phyloP scores from a whole-genome alignment of 2,113 vertebrate genomes.

The Rana temporaria region DNA sequence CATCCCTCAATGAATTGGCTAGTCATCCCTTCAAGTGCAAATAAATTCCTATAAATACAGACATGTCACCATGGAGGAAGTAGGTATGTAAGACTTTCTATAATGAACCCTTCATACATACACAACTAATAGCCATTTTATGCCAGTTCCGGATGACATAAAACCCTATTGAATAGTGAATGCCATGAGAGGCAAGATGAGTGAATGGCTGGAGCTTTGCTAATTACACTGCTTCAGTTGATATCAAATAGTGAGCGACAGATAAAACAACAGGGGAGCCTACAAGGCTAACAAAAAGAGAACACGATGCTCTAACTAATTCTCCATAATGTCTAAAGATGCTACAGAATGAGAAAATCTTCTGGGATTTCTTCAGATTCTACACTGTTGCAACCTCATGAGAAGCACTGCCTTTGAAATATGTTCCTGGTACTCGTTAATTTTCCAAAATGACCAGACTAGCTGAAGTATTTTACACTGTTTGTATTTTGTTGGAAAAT shows the following conservation, averaged over 20 bases:
- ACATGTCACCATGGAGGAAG: conserved; percentile 21
- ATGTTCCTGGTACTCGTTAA: too few relatives aligned
- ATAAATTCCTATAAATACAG: background rate
- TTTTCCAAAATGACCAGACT: too few relatives aligned
- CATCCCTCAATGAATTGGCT: background rate
- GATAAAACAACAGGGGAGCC: conserved; percentile 26
- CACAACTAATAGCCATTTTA: conserved; percentile 31
- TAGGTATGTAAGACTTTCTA: conserved; percentile 6
- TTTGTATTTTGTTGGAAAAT: too few relatives aligned
- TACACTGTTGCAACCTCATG: too few relatives aligned
- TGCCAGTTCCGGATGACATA: conserved; percentile 39
- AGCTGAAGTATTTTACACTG: too few relatives aligned
- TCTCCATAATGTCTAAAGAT: background rate
- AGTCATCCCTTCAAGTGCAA: background rate
- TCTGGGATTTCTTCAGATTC: background rate
- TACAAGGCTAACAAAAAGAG: background rate
- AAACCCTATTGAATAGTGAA: conserved; percentile 29
- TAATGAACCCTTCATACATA: conserved; percentile 34
- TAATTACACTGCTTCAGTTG: conserved; percentile 28
- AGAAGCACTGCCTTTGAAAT: too few relatives aligned
- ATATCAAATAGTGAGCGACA: conserved; percentile 31
- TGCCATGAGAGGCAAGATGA: background rate
- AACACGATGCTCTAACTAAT: conserved; percentile 4
- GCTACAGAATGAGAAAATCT: background rate
- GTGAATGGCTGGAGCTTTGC: conserved; percentile 17